phyloP scores from a whole-genome alignment of 2,888 invertebrate species.

The Gymnosoma rotundatum region DNA sequence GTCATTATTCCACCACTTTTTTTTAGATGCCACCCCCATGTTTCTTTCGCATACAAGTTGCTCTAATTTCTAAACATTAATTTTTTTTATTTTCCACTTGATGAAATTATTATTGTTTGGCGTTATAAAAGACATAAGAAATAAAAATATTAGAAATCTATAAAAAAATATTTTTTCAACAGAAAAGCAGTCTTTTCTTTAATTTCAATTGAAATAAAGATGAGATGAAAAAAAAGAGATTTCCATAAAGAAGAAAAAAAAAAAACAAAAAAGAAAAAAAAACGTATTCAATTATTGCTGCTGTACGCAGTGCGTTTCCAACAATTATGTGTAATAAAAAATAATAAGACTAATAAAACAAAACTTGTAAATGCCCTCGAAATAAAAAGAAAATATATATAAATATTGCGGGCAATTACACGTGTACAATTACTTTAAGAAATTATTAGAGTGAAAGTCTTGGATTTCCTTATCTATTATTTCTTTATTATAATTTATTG shows the following conservation, averaged over 20 bases:
- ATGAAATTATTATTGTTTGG: conserved; percentile 51
- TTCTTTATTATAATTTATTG: too few species aligned
- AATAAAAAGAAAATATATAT: conserved; percentile 16
- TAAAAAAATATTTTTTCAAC: conserved; percentile 16
- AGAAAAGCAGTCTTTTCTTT: conserved; percentile 28
- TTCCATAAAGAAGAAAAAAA: conserved; percentile 6
- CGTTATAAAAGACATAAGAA: conserved; percentile 32
- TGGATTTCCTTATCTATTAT: background rate
- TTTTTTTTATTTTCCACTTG: conserved; percentile 38
- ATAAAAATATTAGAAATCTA: conserved; percentile 15
- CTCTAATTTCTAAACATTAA: conserved; percentile 46
- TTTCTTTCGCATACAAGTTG: background rate
- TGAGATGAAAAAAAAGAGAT: background rate
- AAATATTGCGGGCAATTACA: conserved; percentile 77
- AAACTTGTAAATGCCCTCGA: conserved; percentile 52
- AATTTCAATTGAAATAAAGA: conserved; percentile 42
- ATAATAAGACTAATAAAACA: conserved; percentile 47
- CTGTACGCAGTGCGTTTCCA: background rate
- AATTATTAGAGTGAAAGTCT: conserved; percentile 70
- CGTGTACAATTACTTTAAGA: conserved; percentile 77
- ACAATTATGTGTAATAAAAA: conserved; percentile 50
- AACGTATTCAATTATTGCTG: background rate
- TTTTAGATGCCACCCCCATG: background rate
- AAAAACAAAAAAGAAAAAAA: background rate
- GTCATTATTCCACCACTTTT: conserved; percentile 15